Evolutionary conservation across 2,113 vertebrate species (phyloP).

Genomic region (Poeciliopsis turrubarensis): DNA sequence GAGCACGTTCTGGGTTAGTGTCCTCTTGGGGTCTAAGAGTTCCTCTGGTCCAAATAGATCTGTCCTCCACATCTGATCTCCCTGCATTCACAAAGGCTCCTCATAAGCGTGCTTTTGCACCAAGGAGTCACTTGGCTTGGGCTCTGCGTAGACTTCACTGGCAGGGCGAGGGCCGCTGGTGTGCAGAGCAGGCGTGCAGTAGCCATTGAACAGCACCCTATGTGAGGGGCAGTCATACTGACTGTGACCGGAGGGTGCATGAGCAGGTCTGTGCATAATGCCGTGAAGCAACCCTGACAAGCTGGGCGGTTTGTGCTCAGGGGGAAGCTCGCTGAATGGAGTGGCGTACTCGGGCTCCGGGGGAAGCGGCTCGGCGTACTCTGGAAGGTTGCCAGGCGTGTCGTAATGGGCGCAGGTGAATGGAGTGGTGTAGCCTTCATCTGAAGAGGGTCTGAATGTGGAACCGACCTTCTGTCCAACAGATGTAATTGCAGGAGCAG

Average conservation of each 20-base stretch:
- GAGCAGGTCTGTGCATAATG: neutral
- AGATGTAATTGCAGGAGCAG: slow-evolving; percentile 77
- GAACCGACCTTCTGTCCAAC: slow-evolving; percentile 75
- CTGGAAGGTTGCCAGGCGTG: slow-evolving; percentile 78
- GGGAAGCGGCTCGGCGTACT: slow-evolving; percentile 84
- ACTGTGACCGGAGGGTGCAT: slow-evolving; percentile 9
- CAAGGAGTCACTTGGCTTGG: slow-evolving; percentile 51
- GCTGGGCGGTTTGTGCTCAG: slow-evolving; percentile 19
- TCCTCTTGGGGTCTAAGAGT: slow-evolving; percentile 18
- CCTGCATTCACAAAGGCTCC: slow-evolving; percentile 68
- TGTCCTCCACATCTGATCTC: slow-evolving; percentile 1
- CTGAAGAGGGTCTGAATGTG: slow-evolving; percentile 81
- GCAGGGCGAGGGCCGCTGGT: slow-evolving; percentile 13
- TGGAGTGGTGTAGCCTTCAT: slow-evolving; percentile 83
- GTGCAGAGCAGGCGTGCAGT: slow-evolving; percentile 68
- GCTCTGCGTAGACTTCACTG: slow-evolving; percentile 60
- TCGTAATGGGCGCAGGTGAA: slow-evolving; percentile 83
- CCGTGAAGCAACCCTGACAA: slow-evolving; percentile 2
- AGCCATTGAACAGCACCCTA: slow-evolving; percentile 67
- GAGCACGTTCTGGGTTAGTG: slow-evolving; percentile 22
- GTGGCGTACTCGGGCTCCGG: slow-evolving; percentile 87
- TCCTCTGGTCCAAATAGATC: slow-evolving; percentile 18
- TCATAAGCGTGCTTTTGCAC: slow-evolving; percentile 72
- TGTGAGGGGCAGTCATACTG: slow-evolving; percentile 80
- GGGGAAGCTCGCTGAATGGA: slow-evolving; percentile 77